These are phyloP conservation scores for Prosapia bicincta DNA, from an alignment of 2,888 invertebrate genomes.

Conservation along the genomic window DNA sequence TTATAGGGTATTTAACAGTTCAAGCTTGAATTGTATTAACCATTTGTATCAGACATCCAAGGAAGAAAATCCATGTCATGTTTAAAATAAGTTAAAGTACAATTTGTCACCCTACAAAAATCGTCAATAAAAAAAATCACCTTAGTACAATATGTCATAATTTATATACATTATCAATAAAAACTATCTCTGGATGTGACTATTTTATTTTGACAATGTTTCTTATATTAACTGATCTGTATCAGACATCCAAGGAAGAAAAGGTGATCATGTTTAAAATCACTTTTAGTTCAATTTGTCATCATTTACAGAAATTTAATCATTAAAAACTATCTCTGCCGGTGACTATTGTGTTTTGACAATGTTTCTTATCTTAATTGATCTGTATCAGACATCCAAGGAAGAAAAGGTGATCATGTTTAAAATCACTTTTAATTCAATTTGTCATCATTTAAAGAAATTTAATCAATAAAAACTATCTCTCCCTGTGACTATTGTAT, in stretches of 20 bases:
- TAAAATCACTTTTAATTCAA: neutral
- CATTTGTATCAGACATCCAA: constrained; percentile 42
- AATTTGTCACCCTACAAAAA: neutral
- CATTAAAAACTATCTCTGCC: constrained; percentile 5
- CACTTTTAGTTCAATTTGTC: neutral
- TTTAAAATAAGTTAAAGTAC: neutral
- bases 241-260: neutral
- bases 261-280: neutral
- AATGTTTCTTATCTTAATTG: no score
- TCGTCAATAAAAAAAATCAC: neutral
- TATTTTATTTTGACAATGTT: no score
- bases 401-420: neutral
- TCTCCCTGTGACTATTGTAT: no score
- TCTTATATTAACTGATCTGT: no score
- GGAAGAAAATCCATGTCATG: constrained; percentile 41
- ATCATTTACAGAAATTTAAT: neutral
- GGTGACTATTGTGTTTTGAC: no score
- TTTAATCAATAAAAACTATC: neutral
- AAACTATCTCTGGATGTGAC: no score
- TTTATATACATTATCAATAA: neutral
- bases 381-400: neutral
- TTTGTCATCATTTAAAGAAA: neutral
- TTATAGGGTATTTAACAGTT: no score
- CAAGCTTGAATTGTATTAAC: no score
- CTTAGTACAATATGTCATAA: neutral